Evolutionary conservation across 2,113 vertebrate species (phyloP).

Genomic region (Uria lomvia): DNA sequence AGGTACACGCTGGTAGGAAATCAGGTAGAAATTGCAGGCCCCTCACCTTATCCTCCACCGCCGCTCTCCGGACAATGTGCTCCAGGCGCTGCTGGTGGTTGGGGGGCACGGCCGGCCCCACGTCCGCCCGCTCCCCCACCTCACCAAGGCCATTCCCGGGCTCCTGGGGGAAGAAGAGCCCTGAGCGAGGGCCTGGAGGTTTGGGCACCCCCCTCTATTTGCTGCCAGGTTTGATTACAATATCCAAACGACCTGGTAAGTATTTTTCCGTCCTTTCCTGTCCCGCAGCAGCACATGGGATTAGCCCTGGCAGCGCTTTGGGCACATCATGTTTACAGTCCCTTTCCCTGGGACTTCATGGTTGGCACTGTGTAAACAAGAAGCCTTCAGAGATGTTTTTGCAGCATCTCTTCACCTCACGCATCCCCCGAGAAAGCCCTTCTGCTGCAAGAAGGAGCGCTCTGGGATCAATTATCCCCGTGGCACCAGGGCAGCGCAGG

Average conservation of each 20-base stretch:
- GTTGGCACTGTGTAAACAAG: neutral
- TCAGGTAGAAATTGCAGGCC: fast-evolving
- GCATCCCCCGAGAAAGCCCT: neutral
- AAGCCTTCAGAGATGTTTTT: neutral
- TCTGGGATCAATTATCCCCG: neutral
- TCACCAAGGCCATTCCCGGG: fast-evolving
- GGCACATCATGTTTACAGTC: fast-evolving
- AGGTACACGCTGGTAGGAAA: fast-evolving
- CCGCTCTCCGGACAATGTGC: constrained; percentile 76
- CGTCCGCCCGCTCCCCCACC: fast-evolving
- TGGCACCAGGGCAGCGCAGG: neutral
- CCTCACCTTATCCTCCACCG: constrained; percentile 81
- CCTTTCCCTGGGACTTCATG: neutral
- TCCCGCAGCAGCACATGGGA: fast-evolving
- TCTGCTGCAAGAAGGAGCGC: neutral
- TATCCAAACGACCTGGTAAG: fast-evolving
- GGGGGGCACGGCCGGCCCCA: fast-evolving
- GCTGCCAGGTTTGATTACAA: neutral
- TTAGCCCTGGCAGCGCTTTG: neutral
- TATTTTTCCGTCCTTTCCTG: neutral
- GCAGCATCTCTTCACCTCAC: neutral
- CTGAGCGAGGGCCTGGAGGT: neutral
- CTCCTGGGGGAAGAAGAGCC: neutral
- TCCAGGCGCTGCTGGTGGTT: constrained; percentile 86
- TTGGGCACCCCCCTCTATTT: neutral